Evolutionary conservation across 2,797 vertebrate species (phyloP).

Genomic region (Arrhamphus sclerolepis): DNA sequence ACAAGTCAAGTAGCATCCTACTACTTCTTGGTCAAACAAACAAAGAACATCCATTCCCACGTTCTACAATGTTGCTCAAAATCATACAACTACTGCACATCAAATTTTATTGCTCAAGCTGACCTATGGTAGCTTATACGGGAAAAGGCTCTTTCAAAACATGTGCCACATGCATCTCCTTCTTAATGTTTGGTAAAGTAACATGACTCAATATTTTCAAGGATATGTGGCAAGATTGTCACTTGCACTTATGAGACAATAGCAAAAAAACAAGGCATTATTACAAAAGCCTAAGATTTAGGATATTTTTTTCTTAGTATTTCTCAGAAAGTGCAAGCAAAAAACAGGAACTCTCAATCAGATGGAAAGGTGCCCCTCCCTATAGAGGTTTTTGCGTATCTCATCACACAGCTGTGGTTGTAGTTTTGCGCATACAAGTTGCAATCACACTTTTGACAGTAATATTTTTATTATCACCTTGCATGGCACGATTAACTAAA

Average conservation of each 20-base stretch:
- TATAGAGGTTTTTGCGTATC: slow-evolving; percentile 59
- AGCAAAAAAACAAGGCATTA: slow-evolving; percentile 9
- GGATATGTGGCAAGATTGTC: slow-evolving; percentile 61
- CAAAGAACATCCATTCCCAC: background rate
- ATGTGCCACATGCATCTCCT: slow-evolving; percentile 1
- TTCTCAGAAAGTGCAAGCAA: slow-evolving; percentile 60
- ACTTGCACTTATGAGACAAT: slow-evolving; percentile 32
- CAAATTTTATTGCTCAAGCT: slow-evolving; percentile 42
- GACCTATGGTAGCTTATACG: slow-evolving; percentile 25
- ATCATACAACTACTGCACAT: slow-evolving; percentile 20
- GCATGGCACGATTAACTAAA: slow-evolving; percentile 12
- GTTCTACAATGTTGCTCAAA: background rate
- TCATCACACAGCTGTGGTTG: slow-evolving; percentile 63
- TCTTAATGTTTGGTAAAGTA: slow-evolving; percentile 37
- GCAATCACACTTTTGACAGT: background rate
- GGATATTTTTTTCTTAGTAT: slow-evolving; percentile 33
- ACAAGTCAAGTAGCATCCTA: background rate
- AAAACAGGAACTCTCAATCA: slow-evolving; percentile 77
- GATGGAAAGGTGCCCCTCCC: slow-evolving; percentile 65
- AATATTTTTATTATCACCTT: background rate
- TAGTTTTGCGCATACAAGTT: slow-evolving; percentile 7
- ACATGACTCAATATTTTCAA: slow-evolving; percentile 46
- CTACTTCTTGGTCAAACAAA: background rate
- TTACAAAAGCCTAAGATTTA: slow-evolving; percentile 54
- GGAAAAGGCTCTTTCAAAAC: slow-evolving; percentile 68